Evolutionary conservation across 2,797 vertebrate genomes (phyloP).

Genomic region (Chaunax sp.): DNA sequence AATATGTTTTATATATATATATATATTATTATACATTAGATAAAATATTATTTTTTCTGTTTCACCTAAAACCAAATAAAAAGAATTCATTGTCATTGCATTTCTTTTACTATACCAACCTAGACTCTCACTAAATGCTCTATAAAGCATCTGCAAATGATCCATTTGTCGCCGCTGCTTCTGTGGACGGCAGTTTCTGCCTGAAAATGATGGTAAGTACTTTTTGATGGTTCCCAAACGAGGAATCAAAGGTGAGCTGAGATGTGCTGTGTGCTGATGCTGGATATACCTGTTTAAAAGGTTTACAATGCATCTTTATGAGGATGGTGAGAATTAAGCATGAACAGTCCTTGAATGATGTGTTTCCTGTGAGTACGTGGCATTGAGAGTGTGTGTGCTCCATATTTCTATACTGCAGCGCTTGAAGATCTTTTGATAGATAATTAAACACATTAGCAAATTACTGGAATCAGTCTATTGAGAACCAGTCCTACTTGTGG

Average conservation of each 20-base stretch:
- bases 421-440: conserved; percentile 12
- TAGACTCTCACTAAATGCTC: not conserved
- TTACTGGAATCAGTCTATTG: not conserved
- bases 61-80: not conserved
- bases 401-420: conserved; percentile 2
- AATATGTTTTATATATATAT: too few relatives aligned
- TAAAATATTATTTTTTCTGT: too few relatives aligned
- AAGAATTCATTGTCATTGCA: not conserved
- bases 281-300: too few relatives aligned
- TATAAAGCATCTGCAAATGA: not conserved
- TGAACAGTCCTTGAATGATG: not conserved
- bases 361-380: not conserved
- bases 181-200: not conserved
- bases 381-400: not conserved
- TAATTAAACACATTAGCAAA: conserved; percentile 3
- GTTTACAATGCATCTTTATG: not conserved
- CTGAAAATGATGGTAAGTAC: conserved; percentile 2
- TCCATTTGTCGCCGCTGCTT: conserved; percentile 15
- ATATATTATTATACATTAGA: too few relatives aligned
- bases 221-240: too few relatives aligned
- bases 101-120: not conserved
- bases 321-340: not conserved
- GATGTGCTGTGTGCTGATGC: too few relatives aligned
- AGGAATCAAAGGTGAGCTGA: too few relatives aligned
- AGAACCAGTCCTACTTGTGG: not conserved